These are phyloP conservation scores for Phataginus tricuspis DNA, from an alignment of 2,797 vertebrate species.

Conservation along the genomic window DNA sequence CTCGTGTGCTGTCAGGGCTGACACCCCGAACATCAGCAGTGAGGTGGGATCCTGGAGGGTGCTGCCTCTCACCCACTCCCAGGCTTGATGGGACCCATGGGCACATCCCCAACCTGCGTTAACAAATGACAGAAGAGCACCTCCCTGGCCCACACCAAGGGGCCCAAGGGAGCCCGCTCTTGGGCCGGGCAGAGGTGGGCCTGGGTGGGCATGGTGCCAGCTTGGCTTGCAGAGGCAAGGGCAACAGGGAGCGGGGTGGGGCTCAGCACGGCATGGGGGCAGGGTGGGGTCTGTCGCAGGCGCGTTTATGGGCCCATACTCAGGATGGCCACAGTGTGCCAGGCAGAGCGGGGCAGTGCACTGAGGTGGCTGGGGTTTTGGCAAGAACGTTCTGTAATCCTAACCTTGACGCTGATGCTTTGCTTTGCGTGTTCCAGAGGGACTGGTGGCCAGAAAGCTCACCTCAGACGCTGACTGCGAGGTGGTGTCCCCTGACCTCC, in stretches of 20 bases:
- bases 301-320: not conserved
- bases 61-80: not conserved
- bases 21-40: not conserved
- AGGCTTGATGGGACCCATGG: not conserved
- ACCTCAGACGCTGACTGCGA: fast-evolving
- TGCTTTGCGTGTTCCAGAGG: not conserved
- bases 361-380: not conserved
- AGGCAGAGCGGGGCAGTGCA: not conserved
- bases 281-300: not conserved
- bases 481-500: not conserved
- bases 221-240: not conserved
- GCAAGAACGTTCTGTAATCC: not conserved
- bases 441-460: not conserved
- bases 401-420: not conserved
- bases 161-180: not conserved
- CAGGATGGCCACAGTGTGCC: not conserved
- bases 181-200: not conserved
- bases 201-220: not conserved
- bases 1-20: not conserved
- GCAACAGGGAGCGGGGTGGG: not conserved
- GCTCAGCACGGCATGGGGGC: not conserved
- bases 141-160: not conserved
- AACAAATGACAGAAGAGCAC: not conserved
- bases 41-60: not conserved
- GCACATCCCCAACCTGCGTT: not conserved